These are phyloP conservation scores for Leptopilina drosophilae DNA, from an alignment of 2,888 invertebrate genomes.

Conservation along the genomic window DNA sequence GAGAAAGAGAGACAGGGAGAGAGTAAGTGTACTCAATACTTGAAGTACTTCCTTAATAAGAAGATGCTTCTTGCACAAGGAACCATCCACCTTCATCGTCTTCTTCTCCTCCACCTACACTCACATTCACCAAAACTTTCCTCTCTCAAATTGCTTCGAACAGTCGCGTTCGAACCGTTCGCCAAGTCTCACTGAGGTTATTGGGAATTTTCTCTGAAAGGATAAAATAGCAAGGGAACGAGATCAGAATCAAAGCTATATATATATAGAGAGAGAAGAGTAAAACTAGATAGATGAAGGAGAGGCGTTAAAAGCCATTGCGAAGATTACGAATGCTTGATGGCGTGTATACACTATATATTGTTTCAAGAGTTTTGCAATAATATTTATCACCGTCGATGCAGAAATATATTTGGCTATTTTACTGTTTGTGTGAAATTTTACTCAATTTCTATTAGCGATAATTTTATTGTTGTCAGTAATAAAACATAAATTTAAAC, in stretches of 20 bases:
- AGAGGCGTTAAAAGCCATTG: slow-evolving; percentile 21
- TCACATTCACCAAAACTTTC: slow-evolving; percentile 36
- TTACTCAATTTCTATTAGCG: too few species aligned
- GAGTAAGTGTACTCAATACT: slow-evolving; percentile 19
- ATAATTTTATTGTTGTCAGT: too few species aligned
- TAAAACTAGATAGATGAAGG: slow-evolving; percentile 28
- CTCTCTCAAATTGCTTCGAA: slow-evolving; percentile 53
- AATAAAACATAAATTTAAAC: too few species aligned
- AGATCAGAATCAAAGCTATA: slow-evolving; percentile 38
- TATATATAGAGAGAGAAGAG: background rate
- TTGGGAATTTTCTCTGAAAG: slow-evolving; percentile 65
- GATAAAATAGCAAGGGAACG: slow-evolving; percentile 43
- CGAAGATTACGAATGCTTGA: slow-evolving; percentile 60
- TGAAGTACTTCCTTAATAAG: slow-evolving; percentile 34
- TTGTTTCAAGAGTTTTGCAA: background rate
- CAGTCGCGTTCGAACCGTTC: slow-evolving; percentile 48
- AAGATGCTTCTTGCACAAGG: slow-evolving; percentile 29
- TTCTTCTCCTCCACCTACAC: background rate
- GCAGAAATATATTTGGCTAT: background rate
- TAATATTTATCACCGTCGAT: background rate
- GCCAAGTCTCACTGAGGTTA: slow-evolving; percentile 60
- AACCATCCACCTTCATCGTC: background rate
- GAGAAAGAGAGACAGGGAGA: too few species aligned
- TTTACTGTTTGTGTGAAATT: background rate
- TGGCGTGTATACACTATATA: slow-evolving; percentile 47